Evolutionary conservation across 2,797 vertebrate genomes (phyloP), one percentile per base, ranked within the genome.

Genomic region (Sebastes oblongus): DNA sequence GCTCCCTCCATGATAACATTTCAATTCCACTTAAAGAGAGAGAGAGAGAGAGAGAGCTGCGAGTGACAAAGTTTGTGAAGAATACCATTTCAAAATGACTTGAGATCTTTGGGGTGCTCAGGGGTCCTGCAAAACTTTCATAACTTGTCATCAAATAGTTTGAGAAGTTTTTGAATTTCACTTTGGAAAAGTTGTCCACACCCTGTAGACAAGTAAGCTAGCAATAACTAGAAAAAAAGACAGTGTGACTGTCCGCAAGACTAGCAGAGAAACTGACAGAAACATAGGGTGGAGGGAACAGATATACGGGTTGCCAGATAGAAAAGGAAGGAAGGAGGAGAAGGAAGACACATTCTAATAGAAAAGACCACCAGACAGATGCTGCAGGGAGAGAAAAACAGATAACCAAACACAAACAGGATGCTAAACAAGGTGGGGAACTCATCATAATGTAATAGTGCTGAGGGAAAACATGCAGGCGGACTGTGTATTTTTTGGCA

Each of bases 101-200:
- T n/a, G 24, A 73, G 69, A 68, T 70, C 16, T 61, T n/a, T 5
- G 1, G 32, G 24, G 14, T 54, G 39, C 66, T 85, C 60, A 65
- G 46, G 64, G 74, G 61, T 74, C 58, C 24, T 6, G 29, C 64
- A n/a, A 59, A 86, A 83, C 42, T 71, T 76, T 77, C 16, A 71
- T 14, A 86, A 46, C 24, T 13, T 68, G 39, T 29, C 82, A 71
- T 88, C 75, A 83, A 79, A 83, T 50, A 70, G n/a, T 65, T 75
- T 32, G 22, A 80, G 20, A 84, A 54, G 68, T 46, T 81, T 72
- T 42, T 67, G 74, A 65, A 80, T 77, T 76, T 67, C 13, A 54
- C 78, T 80, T 84, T 81, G 58, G 22, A 77, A 46, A 85, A 77
- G 50, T 70, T 77, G 62, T 72, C 64, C n/a, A 68, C 72, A 81